Percentiles rank a stretch among this genome's conserved stretches.
These are phyloP conservation scores for Pampusana beccarii DNA, from an alignment of 2,113 vertebrate species.

Conservation along the genomic window DNA sequence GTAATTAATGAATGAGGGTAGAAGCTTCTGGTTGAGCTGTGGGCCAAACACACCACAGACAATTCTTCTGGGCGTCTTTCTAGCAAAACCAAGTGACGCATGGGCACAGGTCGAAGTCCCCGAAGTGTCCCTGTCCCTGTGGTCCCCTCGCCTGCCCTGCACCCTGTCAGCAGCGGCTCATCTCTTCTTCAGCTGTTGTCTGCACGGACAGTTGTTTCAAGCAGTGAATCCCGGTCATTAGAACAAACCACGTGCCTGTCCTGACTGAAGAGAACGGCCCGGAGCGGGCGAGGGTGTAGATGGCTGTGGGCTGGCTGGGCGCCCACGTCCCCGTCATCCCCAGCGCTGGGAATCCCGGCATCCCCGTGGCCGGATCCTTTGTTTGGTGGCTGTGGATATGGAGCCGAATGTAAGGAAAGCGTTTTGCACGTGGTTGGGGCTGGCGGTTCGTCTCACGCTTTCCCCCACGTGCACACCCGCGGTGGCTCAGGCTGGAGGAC, in stretches of 20 bases:
- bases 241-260: rapidly evolving
- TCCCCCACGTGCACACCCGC: rapidly evolving
- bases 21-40: background rate
- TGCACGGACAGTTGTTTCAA: background rate
- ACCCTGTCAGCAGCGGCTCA: rapidly evolving
- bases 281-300: background rate
- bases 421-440: background rate
- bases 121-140: background rate
- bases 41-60: rapidly evolving
- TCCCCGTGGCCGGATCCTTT: background rate
- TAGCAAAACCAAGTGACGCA: rapidly evolving
- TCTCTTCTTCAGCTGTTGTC: background rate
- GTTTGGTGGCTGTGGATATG: background rate
- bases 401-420: background rate
- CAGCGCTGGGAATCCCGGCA: background rate
- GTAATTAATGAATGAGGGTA: background rate
- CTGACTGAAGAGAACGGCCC: background rate
- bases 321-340: background rate
- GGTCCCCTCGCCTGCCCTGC: background rate
- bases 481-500: background rate
- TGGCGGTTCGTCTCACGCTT: background rate
- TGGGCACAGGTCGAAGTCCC: background rate
- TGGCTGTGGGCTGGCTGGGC: background rate
- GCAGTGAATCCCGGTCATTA: background rate
- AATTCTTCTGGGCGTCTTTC: background rate